phyloP scores from a whole-genome alignment of 2,113 vertebrate genomes.

The Suncus etruscus region DNA sequence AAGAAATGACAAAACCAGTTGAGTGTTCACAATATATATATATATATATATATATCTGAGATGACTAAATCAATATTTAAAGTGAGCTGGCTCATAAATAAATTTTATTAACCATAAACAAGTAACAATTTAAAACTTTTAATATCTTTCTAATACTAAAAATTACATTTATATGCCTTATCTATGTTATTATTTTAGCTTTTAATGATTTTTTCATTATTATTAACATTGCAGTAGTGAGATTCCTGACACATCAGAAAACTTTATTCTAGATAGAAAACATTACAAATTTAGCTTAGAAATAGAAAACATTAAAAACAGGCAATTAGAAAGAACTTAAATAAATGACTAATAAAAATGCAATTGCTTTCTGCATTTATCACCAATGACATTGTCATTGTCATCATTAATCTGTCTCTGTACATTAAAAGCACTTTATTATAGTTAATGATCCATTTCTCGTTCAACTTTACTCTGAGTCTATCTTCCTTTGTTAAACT shows the following conservation, averaged over 20 bases:
- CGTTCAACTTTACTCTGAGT: conserved; percentile 67
- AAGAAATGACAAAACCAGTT: background rate
- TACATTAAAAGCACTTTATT: conserved; percentile 78
- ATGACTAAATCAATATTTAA: conserved; percentile 14
- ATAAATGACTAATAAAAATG: background rate
- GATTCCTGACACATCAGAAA: background rate
- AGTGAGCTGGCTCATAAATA: conserved; percentile 2
- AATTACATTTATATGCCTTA: background rate
- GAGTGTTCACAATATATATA: conserved; percentile 45
- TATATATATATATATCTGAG: background rate
- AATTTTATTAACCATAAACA: conserved; percentile 25
- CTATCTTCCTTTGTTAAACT: conserved; percentile 79
- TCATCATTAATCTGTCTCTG: conserved; percentile 82
- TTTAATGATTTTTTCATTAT: conserved; percentile 47
- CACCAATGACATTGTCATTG: conserved; percentile 81
- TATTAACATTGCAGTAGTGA: background rate
- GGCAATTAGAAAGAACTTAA: conserved; percentile 74
- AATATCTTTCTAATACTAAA: conserved; percentile 53
- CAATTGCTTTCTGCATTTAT: conserved; percentile 79
- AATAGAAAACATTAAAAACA: conserved; percentile 52
- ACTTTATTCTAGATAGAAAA: conserved; percentile 51
- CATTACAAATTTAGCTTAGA: conserved; percentile 39
- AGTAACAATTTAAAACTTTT: conserved; percentile 32
- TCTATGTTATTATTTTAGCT: conserved; percentile 2
- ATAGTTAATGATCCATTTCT: conserved; percentile 83